These are phyloP conservation scores for Pardosa pseudoannulata DNA, from an alignment of 2,888 invertebrate genomes.

Conservation along the genomic window DNA sequence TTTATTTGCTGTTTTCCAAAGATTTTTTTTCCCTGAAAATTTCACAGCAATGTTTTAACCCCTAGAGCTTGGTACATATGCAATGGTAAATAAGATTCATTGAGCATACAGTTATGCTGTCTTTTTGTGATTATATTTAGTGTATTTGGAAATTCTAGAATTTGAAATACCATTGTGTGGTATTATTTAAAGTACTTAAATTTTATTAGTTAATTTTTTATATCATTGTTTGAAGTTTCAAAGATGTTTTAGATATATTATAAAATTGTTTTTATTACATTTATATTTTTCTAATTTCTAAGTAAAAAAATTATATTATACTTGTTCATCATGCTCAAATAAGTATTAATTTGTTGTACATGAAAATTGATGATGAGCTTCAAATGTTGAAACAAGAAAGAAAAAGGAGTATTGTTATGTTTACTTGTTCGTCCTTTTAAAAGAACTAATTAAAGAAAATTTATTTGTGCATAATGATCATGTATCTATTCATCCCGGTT, in stretches of 20 bases:
- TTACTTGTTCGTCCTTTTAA: too few species aligned
- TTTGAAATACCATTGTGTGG: not conserved
- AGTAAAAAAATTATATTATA: not conserved
- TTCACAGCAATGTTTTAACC: conserved; percentile 39
- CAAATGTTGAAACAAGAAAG: too few species aligned
- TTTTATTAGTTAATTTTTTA: not conserved
- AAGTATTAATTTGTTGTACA: too few species aligned
- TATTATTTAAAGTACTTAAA: not conserved
- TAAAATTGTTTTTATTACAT: conserved; percentile 1
- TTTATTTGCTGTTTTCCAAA: conserved; percentile 68
- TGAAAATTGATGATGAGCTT: too few species aligned
- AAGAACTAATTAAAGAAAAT: too few species aligned
- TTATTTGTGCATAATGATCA: too few species aligned
- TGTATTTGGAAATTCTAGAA: not conserved
- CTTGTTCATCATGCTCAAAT: not conserved
- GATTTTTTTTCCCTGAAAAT: conserved; percentile 46
- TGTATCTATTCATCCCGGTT: not conserved
- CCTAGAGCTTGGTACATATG: not conserved
- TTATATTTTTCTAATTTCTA: not conserved
- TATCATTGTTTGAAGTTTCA: not conserved
- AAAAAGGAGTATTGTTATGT: too few species aligned
- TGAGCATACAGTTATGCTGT: not conserved
- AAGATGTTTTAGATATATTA: not conserved
- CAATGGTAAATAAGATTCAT: not conserved
- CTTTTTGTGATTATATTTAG: not conserved